Evolutionary conservation across 2,797 vertebrate species (phyloP), one percentile per base, ranked within the genome.

Genomic region (Microctenopoma steveboyesi): DNA sequence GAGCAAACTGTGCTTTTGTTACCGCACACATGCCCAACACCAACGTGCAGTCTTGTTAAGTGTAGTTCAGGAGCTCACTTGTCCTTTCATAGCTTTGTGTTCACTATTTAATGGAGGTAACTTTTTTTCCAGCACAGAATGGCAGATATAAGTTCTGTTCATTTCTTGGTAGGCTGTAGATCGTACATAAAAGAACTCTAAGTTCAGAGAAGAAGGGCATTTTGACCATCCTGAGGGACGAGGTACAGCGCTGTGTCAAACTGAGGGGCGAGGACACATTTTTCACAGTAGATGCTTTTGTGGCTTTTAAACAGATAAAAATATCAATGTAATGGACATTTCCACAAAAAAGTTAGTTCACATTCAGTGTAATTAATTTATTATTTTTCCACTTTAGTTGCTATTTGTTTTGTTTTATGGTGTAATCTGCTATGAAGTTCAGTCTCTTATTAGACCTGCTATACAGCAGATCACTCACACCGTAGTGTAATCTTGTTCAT

Each of bases 291-390:
- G 10, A 48, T 18, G 9, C 27, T 40, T 59, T 25, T 45, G 40
- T 46, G 12, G 5, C 52, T 71, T n/a, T 64, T 33, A 64, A 60
- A 52, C 45, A 7, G 39, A 54, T 46, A 5, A 52, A 67, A 67
- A 45, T 37, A 16, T 58, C 14, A 11, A 50, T 30, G 15, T 15
- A 1, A 64, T 51, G n/a, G 25, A 35, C 3, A 30, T 56, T 42
- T 55, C 60, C n/a, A 8, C 22, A 40, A 22, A n/a, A 7, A 46
- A 35, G 18, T 12, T 12, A 28, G 7, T 30, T 30, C 33, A 59
- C 13, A 12, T n/a, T 54, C 52, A 53, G 52, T 70, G 7, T 22
- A 22, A 30, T 6, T 22, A 22, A 28, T 35, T 50, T 14, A 64
- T 54, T 66, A 43, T 3, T 27, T 13, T 5, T 51, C 55, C 65